A percentile compares a stretch with the other conserved stretches of the same genome.
Evolutionary conservation across 2,888 invertebrate genomes (phyloP).

Genomic region (Plebejus melissa): DNA sequence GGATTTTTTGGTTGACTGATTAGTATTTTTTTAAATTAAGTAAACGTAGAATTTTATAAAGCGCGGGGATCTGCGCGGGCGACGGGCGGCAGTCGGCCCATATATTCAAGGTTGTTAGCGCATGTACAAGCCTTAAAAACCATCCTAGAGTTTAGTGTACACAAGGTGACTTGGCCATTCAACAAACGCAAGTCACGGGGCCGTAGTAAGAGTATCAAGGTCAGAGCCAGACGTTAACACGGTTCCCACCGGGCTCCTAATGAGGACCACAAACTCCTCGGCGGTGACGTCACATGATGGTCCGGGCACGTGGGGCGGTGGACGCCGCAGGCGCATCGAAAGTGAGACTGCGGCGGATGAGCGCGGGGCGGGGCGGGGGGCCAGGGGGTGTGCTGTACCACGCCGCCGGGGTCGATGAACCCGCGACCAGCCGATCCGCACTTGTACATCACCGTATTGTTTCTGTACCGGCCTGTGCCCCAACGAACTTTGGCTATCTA

Average conservation of each 20-base stretch:
- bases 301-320: constrained; percentile 67
- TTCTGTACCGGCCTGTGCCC: constrained; percentile 50
- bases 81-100: too few relatives aligned
- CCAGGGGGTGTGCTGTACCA: constrained; percentile 44
- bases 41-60: too few relatives aligned
- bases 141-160: constrained; percentile 8
- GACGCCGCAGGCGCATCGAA: constrained; percentile 72
- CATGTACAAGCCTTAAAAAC: not conserved
- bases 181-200: constrained; percentile 13
- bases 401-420: constrained; percentile 59
- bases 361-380: constrained; percentile 43
- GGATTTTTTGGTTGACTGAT: too few relatives aligned
- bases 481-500: constrained; percentile 28
- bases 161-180: constrained; percentile 14
- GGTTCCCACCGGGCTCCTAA: constrained; percentile 65
- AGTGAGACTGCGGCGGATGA: constrained; percentile 67
- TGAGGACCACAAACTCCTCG: constrained; percentile 61
- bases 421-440: constrained; percentile 72
- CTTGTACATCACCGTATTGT: constrained; percentile 71
- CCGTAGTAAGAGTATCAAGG: constrained; percentile 33
- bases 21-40: too few relatives aligned
- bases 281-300: constrained; percentile 67
- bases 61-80: too few relatives aligned
- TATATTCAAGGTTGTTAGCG: too few relatives aligned
- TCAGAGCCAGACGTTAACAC: constrained; percentile 43